A percentile compares a stretch with the other conserved stretches of the same genome.
phyloP scores from a whole-genome alignment of 2,797 vertebrate genomes.

The Helarctos malayanus region DNA sequence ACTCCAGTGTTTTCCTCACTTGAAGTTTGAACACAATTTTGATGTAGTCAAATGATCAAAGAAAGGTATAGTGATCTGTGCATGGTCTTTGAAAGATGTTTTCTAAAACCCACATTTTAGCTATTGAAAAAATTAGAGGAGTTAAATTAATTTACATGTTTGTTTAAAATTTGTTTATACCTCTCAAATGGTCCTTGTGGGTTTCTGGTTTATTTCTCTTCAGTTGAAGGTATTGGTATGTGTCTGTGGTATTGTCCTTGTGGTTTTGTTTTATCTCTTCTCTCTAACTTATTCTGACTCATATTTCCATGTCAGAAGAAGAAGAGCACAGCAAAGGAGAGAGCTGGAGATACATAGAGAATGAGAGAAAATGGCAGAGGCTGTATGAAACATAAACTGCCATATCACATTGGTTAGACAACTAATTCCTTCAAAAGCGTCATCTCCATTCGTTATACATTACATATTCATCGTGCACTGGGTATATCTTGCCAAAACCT shows the following conservation, averaged over 20 bases:
- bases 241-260: not conserved
- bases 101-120: not conserved
- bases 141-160: not conserved
- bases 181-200: not conserved
- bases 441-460: not conserved
- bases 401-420: not conserved
- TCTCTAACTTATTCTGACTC: not conserved
- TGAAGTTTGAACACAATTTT: not conserved
- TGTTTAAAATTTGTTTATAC: conserved; percentile 19
- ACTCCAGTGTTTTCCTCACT: not conserved
- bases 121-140: not conserved
- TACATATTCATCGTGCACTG: not conserved
- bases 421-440: not conserved
- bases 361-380: not conserved
- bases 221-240: not conserved
- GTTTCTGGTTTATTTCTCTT: not conserved
- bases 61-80: not conserved
- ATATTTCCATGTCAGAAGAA: not conserved
- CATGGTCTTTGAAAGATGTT: not conserved
- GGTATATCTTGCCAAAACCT: not conserved
- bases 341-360: not conserved
- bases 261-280: not conserved
- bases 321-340: not conserved
- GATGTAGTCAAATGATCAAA: not conserved
- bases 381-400: not conserved